Evolutionary conservation across 2,888 invertebrate genomes (phyloP).

Genomic region (Sminthurinus aureus): DNA sequence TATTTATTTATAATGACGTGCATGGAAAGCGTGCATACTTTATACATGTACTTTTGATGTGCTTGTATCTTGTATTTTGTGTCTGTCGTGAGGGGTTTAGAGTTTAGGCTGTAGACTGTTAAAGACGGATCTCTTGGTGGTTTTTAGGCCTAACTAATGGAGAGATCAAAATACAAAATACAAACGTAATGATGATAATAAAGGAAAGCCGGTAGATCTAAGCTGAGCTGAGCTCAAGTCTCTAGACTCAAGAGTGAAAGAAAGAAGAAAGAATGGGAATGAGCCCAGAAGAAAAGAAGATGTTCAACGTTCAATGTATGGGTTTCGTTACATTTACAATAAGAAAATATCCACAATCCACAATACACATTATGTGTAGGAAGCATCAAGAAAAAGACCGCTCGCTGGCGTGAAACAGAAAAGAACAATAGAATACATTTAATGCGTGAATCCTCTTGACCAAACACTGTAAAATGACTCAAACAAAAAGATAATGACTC

Average conservation of each 20-base stretch:
- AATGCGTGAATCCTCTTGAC: slow-evolving; percentile 49
- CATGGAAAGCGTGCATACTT: too few relatives aligned
- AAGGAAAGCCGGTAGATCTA: slow-evolving; percentile 12
- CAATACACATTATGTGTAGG: background rate
- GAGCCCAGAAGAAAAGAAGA: background rate
- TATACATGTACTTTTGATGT: too few relatives aligned
- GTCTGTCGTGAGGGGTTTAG: background rate
- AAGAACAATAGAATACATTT: slow-evolving; percentile 44
- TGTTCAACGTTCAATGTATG: background rate
- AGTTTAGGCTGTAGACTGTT: background rate
- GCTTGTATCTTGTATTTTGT: background rate
- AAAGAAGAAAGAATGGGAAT: background rate
- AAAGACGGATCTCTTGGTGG: slow-evolving; percentile 10
- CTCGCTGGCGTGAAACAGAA: slow-evolving; percentile 31
- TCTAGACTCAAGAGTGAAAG: slow-evolving; percentile 3
- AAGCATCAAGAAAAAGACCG: slow-evolving; percentile 10
- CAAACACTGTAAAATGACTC: slow-evolving; percentile 47
- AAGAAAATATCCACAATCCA: slow-evolving; percentile 1
- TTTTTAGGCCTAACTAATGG: slow-evolving; percentile 35
- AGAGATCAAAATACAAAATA: slow-evolving; percentile 45
- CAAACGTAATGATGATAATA: slow-evolving; percentile 26
- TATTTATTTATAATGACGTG: too few relatives aligned
- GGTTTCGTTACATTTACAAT: slow-evolving; percentile 7
- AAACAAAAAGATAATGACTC: slow-evolving; percentile 42
- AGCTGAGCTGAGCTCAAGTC: too few relatives aligned